Evolutionary conservation across 2,888 invertebrate species (phyloP), one percentile per base, ranked within the genome.

Genomic region (Mechanitis messenoides): DNA sequence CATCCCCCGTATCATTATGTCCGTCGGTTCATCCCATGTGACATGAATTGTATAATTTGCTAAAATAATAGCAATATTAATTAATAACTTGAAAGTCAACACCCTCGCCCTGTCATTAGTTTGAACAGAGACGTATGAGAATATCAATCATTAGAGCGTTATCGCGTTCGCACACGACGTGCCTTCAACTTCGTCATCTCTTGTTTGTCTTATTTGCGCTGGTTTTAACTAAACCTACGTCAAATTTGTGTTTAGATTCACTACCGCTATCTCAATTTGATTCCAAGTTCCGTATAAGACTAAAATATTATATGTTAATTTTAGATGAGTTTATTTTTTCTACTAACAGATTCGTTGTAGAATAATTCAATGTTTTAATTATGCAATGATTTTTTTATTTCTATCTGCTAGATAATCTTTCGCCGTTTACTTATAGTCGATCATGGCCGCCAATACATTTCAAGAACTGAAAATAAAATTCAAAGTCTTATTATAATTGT

Each of bases 51-150:
- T 78, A 75, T 81, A 78, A 80, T 79, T 71, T 71, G 76, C 78
- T 79, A 77, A 81, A 87, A 87, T 86, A 87, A 85, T 84, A 85
- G 82, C 81, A 79, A 80, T 84, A 87, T 87, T 88, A 89, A 89
- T 89, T 89, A 89, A 84, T 87, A 86, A 87, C 86, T 85, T 80
- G 80, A 83, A 87, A 89, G 87, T 88, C 86, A 89, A 87, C 87
- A 85, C 79, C 80, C 83, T 83, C 81, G 78, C 83, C 85, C 86
- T 85, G 85, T 87, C 89, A 87, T 87, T 86, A 87, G 85, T 86
- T 84, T 77, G 78, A 82, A 80, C 80, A 77, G 81, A 84, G 87
- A 81, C 81, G 80, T 82, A 79, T 77, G 82, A 83, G 85, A 81
- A 84, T 84, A 88, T 89, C 87, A 89, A 89, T 89, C 89, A 89